These are phyloP conservation scores for Archaeoteleia sp. DNA, from an alignment of 2,888 invertebrate genomes.

Conservation along the genomic window DNA sequence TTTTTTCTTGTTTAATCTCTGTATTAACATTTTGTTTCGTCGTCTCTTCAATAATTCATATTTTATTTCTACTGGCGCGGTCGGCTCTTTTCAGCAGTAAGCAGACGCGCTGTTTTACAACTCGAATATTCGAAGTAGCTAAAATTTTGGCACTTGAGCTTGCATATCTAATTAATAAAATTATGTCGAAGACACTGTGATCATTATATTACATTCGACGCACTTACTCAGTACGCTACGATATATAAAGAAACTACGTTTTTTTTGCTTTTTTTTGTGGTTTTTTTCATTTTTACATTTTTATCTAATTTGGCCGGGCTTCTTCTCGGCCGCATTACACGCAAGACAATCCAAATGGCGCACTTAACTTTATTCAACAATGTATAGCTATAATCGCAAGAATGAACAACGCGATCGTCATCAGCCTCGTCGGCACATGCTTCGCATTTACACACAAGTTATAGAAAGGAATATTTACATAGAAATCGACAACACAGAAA, in stretches of 20 bases:
- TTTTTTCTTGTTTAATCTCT: conserved; percentile 2
- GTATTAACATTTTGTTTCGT: conserved; percentile 17
- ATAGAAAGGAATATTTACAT: conserved; percentile 32
- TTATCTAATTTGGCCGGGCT: conserved; percentile 16
- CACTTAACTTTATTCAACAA: conserved; percentile 32
- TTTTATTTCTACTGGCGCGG: conserved; percentile 38
- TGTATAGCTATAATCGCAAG: conserved; percentile 18
- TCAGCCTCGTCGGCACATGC: conserved; percentile 22
- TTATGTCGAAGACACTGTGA: conserved; percentile 36
- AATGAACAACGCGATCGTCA: conserved; percentile 44
- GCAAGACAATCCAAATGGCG: conserved; percentile 12
- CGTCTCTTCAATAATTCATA: conserved; percentile 25
- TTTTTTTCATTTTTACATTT: conserved; percentile 13
- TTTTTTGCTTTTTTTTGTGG: conserved; percentile 16
- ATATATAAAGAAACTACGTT: conserved; percentile 25
- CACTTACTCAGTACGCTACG: conserved; percentile 33
- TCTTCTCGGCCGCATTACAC: conserved; percentile 18
- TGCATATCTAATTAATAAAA: conserved; percentile 59
- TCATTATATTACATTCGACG: conserved; percentile 25
- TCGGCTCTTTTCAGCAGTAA: conserved; percentile 54
- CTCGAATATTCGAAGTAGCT: conserved; percentile 55
- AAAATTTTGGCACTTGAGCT: conserved; percentile 69
- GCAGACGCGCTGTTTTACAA: conserved; percentile 49
- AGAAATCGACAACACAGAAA: conserved; percentile 33
- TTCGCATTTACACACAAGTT: conserved; percentile 28